phyloP scores from a whole-genome alignment of 2,113 vertebrate genomes.

The Calidris pygmaea region DNA sequence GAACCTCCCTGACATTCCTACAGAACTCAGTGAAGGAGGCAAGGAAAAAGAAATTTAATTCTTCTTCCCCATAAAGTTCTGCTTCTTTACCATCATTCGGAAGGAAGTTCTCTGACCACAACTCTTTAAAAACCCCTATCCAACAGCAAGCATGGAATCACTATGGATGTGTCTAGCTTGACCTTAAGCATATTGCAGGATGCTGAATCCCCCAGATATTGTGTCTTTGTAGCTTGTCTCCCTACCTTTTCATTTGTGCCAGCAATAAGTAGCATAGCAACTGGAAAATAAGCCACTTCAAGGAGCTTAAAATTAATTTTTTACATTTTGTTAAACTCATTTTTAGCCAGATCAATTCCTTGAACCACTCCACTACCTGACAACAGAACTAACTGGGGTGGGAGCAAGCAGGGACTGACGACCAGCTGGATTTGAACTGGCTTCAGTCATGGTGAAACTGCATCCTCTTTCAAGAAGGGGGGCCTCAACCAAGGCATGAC shows the following conservation, averaged over 20 bases:
- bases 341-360: background rate
- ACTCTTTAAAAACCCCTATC: background rate
- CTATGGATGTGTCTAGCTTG: background rate
- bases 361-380: background rate
- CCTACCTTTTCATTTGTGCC: background rate
- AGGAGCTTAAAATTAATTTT: background rate
- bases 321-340: background rate
- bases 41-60: background rate
- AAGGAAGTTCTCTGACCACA: background rate
- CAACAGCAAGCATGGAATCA: background rate
- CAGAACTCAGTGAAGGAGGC: background rate
- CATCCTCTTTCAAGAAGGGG: background rate
- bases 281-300: background rate
- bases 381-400: background rate
- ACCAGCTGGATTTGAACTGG: background rate
- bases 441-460: background rate
- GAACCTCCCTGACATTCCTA: background rate
- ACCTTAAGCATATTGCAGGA: background rate
- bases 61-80: background rate
- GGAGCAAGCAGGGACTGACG: fast-evolving
- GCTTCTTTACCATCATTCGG: background rate
- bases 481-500: background rate
- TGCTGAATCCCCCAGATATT: background rate
- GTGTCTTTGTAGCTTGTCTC: background rate
- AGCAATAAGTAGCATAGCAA: background rate